phyloP scores from a whole-genome alignment of 2,797 vertebrate species.

The Triplophysa yarkandensis region DNA sequence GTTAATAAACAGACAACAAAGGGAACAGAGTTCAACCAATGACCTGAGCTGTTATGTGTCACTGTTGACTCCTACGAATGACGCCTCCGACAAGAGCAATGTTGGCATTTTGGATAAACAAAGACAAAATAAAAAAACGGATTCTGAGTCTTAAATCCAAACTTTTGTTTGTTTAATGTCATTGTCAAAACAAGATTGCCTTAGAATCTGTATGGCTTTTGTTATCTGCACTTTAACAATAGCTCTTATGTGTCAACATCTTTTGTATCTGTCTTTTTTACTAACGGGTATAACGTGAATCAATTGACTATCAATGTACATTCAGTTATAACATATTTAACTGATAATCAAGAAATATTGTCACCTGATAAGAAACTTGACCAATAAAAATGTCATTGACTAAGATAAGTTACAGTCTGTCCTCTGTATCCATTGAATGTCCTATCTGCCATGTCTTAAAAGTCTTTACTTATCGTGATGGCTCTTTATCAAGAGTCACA shows the following conservation, averaged over 20 bases:
- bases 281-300: neutral
- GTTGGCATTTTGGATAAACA: conserved; percentile 55
- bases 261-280: neutral
- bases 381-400: neutral
- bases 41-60: conserved; percentile 38
- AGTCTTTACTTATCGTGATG: conserved; percentile 4
- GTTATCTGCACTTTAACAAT: neutral
- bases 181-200: neutral
- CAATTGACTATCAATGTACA: neutral
- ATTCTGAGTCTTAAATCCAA: neutral
- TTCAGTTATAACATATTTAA: neutral
- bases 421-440: conserved; percentile 20
- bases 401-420: neutral
- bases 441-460: conserved; percentile 35
- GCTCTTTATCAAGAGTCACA: conserved; percentile 41
- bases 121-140: conserved; percentile 27
- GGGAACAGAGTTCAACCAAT: neutral
- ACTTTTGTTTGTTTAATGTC: neutral
- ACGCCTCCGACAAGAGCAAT: conserved; percentile 53
- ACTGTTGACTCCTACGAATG: conserved; percentile 49
- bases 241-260: neutral
- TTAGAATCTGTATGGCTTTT: neutral
- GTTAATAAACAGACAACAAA: conserved; percentile 7
- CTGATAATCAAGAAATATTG: neutral
- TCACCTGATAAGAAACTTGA: neutral